A percentile compares a stretch with the other conserved stretches of the same genome.
phyloP scores from a whole-genome alignment of 2,113 vertebrate genomes.

The Semnornis frantzii region DNA sequence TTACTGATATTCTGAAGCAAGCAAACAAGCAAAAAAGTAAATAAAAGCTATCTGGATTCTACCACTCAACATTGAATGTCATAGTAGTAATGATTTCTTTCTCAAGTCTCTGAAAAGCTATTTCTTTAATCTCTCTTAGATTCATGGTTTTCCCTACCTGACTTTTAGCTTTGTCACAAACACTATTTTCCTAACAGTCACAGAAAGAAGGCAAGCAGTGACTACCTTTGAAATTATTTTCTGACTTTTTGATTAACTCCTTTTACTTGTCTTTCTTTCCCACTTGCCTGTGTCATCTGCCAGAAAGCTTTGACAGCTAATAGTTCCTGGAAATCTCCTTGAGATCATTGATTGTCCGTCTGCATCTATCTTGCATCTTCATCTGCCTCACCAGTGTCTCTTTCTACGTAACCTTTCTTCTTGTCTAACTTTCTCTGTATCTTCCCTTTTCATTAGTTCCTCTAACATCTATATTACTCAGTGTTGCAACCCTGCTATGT shows the following conservation, averaged over 20 bases:
- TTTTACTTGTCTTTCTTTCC: not conserved
- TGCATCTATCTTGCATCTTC: not conserved
- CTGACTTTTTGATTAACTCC: not conserved
- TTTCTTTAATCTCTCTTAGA: not conserved
- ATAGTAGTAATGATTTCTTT: not conserved
- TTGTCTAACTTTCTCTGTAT: not conserved
- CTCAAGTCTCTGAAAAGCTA: not conserved
- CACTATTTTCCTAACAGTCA: not conserved
- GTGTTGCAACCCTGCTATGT: not conserved
- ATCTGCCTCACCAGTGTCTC: not conserved
- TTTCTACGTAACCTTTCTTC: not conserved
- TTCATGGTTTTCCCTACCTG: not conserved
- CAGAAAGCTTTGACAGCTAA: not conserved
- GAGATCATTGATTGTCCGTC: not conserved
- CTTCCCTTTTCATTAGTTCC: not conserved
- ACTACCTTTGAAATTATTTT: not conserved
- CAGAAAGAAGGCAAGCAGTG: not conserved
- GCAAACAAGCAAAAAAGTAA: not conserved
- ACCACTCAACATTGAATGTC: not conserved
- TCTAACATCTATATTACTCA: not conserved
- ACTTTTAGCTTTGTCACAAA: not conserved
- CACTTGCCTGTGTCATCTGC: not conserved
- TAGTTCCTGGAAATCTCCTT: not conserved
- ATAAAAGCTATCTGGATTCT: not conserved
- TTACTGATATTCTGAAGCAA: not conserved